Conservation (phyloP, 64 coral and sea anemone species). For the Montipora sp. region DNA sequence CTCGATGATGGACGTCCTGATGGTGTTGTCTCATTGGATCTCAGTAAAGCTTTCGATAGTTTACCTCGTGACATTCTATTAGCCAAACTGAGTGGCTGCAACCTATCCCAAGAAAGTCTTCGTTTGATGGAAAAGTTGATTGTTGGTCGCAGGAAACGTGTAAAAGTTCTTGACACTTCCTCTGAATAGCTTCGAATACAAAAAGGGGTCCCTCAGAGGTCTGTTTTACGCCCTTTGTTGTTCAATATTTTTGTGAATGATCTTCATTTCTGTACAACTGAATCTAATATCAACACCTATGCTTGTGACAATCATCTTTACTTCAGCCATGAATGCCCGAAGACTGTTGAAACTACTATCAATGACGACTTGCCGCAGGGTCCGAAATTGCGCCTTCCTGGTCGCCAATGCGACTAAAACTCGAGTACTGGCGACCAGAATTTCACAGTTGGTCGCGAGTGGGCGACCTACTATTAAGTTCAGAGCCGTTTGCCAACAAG, state of each 20-base stretch:
- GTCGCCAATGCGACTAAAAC: too few relatives aligned
- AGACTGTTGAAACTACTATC: too few relatives aligned
- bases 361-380: too few relatives aligned
- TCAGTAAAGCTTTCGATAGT: neutral
- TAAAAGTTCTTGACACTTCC: conserved; percentile 7
- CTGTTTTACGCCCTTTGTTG: neutral
- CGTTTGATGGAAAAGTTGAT: too few relatives aligned
- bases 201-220: conserved; percentile 13
- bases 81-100: neutral
- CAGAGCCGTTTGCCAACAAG: too few relatives aligned
- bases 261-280: conserved; percentile 15
- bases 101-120: neutral
- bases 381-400: too few relatives aligned
- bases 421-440: too few relatives aligned
- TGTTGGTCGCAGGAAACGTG: neutral
- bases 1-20: neutral
- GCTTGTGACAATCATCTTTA: conserved; percentile 63
- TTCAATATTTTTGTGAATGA: conserved; percentile 14
- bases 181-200: neutral
- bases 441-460: too few relatives aligned
- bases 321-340: conserved; percentile 67
- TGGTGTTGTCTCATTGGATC: neutral
- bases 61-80: neutral
- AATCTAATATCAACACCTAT: conserved; percentile 32
- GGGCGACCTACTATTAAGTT: too few relatives aligned